phyloP scores from a whole-genome alignment of 2,888 invertebrate species.

The Ectobius pallidus region DNA sequence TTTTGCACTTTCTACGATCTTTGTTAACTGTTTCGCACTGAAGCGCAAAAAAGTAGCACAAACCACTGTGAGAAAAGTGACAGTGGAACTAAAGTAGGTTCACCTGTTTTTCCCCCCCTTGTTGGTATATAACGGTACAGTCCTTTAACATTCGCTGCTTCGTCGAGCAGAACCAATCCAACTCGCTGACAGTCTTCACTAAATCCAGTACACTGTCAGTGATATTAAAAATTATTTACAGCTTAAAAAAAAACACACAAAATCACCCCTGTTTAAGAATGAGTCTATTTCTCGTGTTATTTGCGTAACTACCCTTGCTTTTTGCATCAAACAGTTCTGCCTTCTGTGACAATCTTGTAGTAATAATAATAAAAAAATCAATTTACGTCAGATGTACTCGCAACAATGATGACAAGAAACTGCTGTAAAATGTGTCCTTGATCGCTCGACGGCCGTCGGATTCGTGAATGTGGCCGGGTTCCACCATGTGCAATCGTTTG shows the following conservation, averaged over 20 bases:
- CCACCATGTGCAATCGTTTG: slow-evolving; percentile 42
- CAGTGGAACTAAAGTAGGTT: slow-evolving; percentile 6
- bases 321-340: no score
- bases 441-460: slow-evolving; percentile 37
- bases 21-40: no score
- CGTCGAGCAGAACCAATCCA: slow-evolving; percentile 13
- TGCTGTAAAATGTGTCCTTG: slow-evolving; percentile 41
- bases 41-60: slow-evolving; percentile 28
- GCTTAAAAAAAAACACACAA: no score
- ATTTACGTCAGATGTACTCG: no score
- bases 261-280: no score
- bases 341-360: no score
- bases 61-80: slow-evolving; percentile 21
- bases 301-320: no score
- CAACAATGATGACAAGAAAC: no score
- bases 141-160: neutral
- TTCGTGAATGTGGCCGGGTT: slow-evolving; percentile 32
- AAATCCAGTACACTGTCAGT: no score
- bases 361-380: no score
- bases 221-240: no score
- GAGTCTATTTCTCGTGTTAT: no score
- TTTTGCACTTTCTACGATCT: slow-evolving; percentile 28
- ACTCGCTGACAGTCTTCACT: slow-evolving; percentile 14
- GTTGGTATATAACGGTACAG: neutral
- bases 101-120: neutral